These are phyloP conservation scores for Aleiodes testaceus DNA, from an alignment of 2,888 invertebrate species.

Conservation along the genomic window DNA sequence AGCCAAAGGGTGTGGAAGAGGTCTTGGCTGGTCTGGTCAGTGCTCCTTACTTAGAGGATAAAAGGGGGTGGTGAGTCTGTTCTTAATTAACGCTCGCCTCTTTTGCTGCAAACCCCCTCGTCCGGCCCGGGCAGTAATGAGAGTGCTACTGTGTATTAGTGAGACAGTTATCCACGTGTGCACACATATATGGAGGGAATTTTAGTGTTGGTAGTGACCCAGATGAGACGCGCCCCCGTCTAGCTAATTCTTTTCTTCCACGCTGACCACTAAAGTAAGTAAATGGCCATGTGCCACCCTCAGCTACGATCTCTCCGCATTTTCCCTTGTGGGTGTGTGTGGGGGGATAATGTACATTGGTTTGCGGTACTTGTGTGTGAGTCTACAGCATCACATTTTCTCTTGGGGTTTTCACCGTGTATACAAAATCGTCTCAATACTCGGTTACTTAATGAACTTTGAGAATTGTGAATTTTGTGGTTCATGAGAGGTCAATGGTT, in stretches of 20 bases:
- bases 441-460: background rate
- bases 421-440: background rate
- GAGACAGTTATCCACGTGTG: conserved; percentile 27
- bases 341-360: background rate
- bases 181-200: background rate
- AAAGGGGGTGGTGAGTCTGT: conserved; percentile 70
- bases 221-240: conserved; percentile 71
- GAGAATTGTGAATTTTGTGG: background rate
- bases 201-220: conserved; percentile 65
- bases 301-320: conserved; percentile 11
- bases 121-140: conserved; percentile 67
- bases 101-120: conserved; percentile 70
- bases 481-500: too few relatives aligned
- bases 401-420: background rate
- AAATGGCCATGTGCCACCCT: conserved; percentile 67
- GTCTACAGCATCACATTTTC: conserved; percentile 1
- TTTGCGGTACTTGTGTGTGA: background rate
- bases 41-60: conserved; percentile 68
- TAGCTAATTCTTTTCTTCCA: conserved; percentile 72
- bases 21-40: conserved; percentile 62
- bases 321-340: background rate
- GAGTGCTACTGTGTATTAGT: conserved; percentile 64
- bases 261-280: conserved; percentile 70
- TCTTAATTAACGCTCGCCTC: conserved; percentile 73
- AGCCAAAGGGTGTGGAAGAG: conserved; percentile 27